phyloP scores from a whole-genome alignment of 2,797 vertebrate genomes.

The Lithobates pipiens region DNA sequence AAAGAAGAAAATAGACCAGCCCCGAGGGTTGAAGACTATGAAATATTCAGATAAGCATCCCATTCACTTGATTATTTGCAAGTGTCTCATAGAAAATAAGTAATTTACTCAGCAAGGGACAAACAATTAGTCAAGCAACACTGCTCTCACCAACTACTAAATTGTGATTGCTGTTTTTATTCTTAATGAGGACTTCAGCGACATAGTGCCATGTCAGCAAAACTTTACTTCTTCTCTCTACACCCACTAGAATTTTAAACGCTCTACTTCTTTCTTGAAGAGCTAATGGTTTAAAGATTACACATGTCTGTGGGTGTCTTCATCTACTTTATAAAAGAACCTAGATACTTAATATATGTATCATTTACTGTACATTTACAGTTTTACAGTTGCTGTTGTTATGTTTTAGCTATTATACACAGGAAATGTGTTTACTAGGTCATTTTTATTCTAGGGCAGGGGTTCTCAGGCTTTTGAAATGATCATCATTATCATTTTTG shows the following conservation, averaged over 20 bases:
- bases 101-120: conserved; percentile 58
- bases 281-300: conserved; percentile 10
- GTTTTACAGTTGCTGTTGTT: too few relatives aligned
- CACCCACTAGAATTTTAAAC: conserved; percentile 22
- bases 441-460: too few relatives aligned
- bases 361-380: too few relatives aligned
- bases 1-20: neutral
- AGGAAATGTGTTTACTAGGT: too few relatives aligned
- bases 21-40: conserved; percentile 21
- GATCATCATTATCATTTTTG: too few relatives aligned
- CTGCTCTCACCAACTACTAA: conserved; percentile 52
- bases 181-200: conserved; percentile 49
- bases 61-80: conserved; percentile 54
- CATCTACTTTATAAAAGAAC: neutral
- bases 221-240: conserved; percentile 5
- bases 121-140: conserved; percentile 59
- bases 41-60: conserved; percentile 44
- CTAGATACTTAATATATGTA: neutral
- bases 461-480: too few relatives aligned
- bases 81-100: conserved; percentile 51
- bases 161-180: conserved; percentile 57
- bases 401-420: too few relatives aligned
- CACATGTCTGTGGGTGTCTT: neutral
- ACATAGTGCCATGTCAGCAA: conserved; percentile 47
- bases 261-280: conserved; percentile 27